Evolutionary conservation across 2,113 vertebrate species (phyloP).

Genomic region (Peromyscus californicus): DNA sequence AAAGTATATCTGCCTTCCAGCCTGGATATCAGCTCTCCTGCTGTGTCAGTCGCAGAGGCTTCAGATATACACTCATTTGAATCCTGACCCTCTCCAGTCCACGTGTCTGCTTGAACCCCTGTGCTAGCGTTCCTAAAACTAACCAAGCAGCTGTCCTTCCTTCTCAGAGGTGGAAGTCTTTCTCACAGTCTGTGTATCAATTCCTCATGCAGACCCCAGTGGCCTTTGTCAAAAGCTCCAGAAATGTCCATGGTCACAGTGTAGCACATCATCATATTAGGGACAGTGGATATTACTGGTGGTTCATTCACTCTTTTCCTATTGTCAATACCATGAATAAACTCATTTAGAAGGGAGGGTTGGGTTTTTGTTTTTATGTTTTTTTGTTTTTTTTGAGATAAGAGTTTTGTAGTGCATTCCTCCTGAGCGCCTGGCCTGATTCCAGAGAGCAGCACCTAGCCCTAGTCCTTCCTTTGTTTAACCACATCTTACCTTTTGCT

Average conservation of each 20-base stretch:
- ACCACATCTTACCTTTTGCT: no score
- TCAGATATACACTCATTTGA: not conserved
- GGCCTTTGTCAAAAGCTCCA: slow-evolving; percentile 39
- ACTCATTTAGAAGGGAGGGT: not conserved
- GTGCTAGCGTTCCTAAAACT: not conserved
- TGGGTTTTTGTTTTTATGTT: not conserved
- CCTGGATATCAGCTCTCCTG: not conserved
- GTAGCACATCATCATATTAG: not conserved
- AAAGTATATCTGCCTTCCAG: not conserved
- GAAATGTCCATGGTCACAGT: not conserved
- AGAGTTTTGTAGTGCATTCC: no score
- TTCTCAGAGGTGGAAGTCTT: slow-evolving; percentile 40
- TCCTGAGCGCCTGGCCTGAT: no score
- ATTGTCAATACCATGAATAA: not conserved
- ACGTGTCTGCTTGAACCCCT: not conserved
- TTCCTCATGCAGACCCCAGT: not conserved
- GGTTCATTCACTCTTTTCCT: slow-evolving; percentile 3
- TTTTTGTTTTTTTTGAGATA: not conserved
- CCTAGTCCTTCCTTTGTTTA: no score
- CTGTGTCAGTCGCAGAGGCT: not conserved
- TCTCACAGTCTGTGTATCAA: not conserved
- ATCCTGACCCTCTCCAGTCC: not conserved
- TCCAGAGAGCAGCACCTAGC: no score
- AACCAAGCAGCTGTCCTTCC: not conserved
- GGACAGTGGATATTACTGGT: not conserved